Percentiles rank a stretch among this genome's conserved stretches.
Evolutionary conservation across 2,113 vertebrate species (phyloP).

Genomic region (Perognathus longimembris): DNA sequence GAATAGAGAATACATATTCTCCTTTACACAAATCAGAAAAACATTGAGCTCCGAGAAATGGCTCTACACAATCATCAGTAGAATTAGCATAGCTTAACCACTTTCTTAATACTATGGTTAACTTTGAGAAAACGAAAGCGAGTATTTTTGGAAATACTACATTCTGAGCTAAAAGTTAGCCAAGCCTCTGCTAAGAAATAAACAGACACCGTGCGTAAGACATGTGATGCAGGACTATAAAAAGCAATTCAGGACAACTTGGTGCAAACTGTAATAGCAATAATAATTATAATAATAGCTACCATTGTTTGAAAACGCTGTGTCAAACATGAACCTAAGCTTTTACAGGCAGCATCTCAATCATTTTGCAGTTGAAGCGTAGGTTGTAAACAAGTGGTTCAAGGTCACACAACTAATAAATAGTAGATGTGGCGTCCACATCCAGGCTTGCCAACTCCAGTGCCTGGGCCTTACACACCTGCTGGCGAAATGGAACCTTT

Average conservation of each 20-base stretch:
- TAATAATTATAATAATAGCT: conserved; percentile 45
- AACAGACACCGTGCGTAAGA: background rate
- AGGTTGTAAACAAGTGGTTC: conserved; percentile 31
- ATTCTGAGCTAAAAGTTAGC: background rate
- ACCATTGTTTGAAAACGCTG: conserved; percentile 42
- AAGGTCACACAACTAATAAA: conserved; percentile 40
- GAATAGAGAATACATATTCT: background rate
- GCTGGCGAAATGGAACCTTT: background rate
- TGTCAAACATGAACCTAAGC: background rate
- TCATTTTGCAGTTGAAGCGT: conserved; percentile 47
- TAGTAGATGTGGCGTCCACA: background rate
- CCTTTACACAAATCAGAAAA: background rate
- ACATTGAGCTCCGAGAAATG: background rate
- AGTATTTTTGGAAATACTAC: background rate
- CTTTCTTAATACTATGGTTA: background rate
- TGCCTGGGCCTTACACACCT: background rate
- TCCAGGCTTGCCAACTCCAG: background rate
- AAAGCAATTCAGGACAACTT: background rate
- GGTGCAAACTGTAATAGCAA: background rate
- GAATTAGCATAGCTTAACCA: background rate
- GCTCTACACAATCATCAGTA: background rate
- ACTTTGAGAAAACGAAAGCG: conserved; percentile 9
- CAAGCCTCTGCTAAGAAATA: background rate
- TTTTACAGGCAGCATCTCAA: conserved; percentile 45
- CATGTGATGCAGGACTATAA: background rate